These are phyloP conservation scores for Drosophila teissieri DNA, from an alignment of 1,140 invertebrate species.

Conservation along the genomic window DNA sequence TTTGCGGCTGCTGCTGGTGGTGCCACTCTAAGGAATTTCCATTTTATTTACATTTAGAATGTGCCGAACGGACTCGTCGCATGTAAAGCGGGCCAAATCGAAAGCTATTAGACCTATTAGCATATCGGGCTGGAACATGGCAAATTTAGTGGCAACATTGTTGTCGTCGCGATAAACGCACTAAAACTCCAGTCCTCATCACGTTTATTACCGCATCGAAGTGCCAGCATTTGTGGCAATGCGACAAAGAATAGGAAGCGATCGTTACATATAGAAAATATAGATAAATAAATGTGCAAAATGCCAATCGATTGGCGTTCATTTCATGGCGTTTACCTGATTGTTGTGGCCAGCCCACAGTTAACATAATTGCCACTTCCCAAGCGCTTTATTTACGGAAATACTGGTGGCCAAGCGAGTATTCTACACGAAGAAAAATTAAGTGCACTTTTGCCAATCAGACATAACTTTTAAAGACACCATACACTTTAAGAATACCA, in stretches of 20 bases:
- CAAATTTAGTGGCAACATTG: constrained; percentile 57
- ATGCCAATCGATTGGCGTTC: constrained; percentile 12
- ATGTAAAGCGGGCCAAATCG: constrained; percentile 59
- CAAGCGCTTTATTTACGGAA: constrained; percentile 57
- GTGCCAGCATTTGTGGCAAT: constrained; percentile 1
- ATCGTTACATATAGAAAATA: constrained; percentile 9
- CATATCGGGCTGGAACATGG: constrained; percentile 48
- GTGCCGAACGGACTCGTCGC: constrained; percentile 56
- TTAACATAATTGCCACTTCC: constrained; percentile 49
- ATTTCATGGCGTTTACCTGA: constrained; percentile 27
- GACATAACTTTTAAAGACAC: too few relatives aligned
- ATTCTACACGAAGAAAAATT: constrained; percentile 18
- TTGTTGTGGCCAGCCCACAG: constrained; percentile 38
- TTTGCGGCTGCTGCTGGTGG: constrained; percentile 21
- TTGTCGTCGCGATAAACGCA: constrained; percentile 23
- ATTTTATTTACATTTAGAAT: constrained; percentile 79
- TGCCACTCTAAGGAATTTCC: constrained; percentile 67
- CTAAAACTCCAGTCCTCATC: background rate
- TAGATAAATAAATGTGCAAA: constrained; percentile 22
- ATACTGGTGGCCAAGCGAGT: constrained; percentile 43
- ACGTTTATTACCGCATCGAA: constrained; percentile 35
- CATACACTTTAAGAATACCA: too few relatives aligned
- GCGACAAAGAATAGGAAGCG: constrained; percentile 25
- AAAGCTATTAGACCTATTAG: constrained; percentile 75
- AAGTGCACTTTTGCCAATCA: background rate